Evolutionary conservation across 2,113 vertebrate species (phyloP), one percentile per base, ranked within the genome.

Genomic region (Donacobius atricapilla): DNA sequence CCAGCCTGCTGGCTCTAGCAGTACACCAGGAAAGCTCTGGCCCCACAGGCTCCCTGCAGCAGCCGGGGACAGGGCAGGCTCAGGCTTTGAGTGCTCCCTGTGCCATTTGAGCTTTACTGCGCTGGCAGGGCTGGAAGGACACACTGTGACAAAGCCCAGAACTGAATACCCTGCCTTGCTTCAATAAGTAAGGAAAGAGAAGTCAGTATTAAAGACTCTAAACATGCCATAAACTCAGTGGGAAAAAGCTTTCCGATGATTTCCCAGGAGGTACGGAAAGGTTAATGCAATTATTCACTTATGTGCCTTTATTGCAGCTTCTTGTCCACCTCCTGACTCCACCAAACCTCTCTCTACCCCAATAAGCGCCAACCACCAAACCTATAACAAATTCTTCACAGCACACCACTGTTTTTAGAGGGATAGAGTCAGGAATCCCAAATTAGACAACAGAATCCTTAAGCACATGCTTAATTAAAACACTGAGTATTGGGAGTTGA

Each of bases 231-330:
- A 56, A 91, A 61, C 71, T 75, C 87, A 33, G 71, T 60, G 60
- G 64, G 79, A 42, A 91, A 90, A 90, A 70, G 30, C 31, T 86
- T 77, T 63, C 35, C 51, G 60, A 25, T 77, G 30, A 70, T 83
- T 90, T 88, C 68, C 76, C 22, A 0, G 10, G 85, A 54, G 68
- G 68, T 35, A 40, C 0, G 0, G 75, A 91, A 93, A 77, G 35
- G 47, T 96, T 93, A 89, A 78, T 88, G 86, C 47, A 95, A 93
- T 96, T 91, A 89, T 70, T 91, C 60, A 83, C 53, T 91, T 79
- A 21, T 4, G 20, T 47, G 71, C 63, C 42, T 93, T 94, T 83
- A 83, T 56, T 83, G 21, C 37, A 63, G 42, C 31, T 83, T 69
- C 48, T 71, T 0, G 0, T 27, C 16, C 31, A 73, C 48, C 40